Conservation (phyloP, 92 coral and sea anemone species). For the Zoanthus sociatus region DNA sequence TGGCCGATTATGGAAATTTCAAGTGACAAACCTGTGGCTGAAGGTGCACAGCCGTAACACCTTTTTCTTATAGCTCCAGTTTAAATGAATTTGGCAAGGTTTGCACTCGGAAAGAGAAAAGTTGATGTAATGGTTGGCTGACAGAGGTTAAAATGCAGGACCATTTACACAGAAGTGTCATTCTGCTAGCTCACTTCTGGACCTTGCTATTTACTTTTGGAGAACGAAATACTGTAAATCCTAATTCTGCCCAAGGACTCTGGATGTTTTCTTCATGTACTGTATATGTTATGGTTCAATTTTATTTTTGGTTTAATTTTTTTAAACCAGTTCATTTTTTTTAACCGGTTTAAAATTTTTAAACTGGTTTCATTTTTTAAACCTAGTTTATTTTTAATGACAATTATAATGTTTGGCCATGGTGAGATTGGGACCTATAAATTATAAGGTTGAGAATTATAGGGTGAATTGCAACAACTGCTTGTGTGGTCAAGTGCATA, state of each 20-base stretch:
- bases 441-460: no score
- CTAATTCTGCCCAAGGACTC: constrained; percentile 3
- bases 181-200: constrained; percentile 6
- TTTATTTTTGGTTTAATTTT: no score
- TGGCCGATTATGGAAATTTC: background rate
- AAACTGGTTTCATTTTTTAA: no score
- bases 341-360: no score
- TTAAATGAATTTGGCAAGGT: constrained; percentile 6
- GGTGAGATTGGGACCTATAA: no score
- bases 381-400: no score
- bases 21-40: constrained; percentile 4
- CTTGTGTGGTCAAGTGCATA: no score
- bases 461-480: no score
- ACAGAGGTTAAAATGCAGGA: constrained; percentile 11
- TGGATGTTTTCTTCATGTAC: no score
- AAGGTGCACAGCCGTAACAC: constrained; percentile 14
- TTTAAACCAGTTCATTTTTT: no score
- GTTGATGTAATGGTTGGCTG: constrained; percentile 1
- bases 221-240: background rate
- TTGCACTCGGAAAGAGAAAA: constrained; percentile 12
- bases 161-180: constrained; percentile 15
- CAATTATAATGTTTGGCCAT: no score
- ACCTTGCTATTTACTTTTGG: constrained; percentile 10
- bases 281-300: no score
- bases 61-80: constrained; percentile 11